These are phyloP conservation scores for Onthophagus taurus DNA, from an alignment of 1,140 invertebrate genomes.

Conservation along the genomic window DNA sequence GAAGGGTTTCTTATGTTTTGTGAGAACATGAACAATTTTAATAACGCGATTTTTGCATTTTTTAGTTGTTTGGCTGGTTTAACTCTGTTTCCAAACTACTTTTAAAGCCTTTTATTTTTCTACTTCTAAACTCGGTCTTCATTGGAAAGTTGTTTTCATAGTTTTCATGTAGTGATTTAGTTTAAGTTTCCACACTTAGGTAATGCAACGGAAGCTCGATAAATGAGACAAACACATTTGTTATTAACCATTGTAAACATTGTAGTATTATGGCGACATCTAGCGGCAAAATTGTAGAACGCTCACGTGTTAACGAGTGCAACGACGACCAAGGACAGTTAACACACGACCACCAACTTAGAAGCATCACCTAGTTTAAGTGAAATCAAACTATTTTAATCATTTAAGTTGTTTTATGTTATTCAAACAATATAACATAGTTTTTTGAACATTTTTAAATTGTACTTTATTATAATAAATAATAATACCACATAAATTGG, in stretches of 20 bases:
- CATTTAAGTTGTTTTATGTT: too few relatives aligned
- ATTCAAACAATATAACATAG: too few relatives aligned
- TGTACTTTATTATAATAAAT: too few relatives aligned
- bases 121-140: conserved; percentile 5
- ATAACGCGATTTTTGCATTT: conserved; percentile 6
- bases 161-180: background rate
- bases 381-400: too few relatives aligned
- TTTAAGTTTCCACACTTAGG: background rate
- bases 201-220: conserved; percentile 1
- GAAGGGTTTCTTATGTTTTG: conserved; percentile 13
- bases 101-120: conserved; percentile 30
- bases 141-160: background rate
- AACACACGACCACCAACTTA: too few relatives aligned
- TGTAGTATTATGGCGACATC: too few relatives aligned
- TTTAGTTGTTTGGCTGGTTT: conserved; percentile 11
- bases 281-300: too few relatives aligned
- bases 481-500: too few relatives aligned
- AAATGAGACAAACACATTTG: conserved; percentile 4
- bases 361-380: too few relatives aligned
- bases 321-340: too few relatives aligned
- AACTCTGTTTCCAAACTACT: conserved; percentile 2
- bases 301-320: too few relatives aligned
- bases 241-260: conserved; percentile 5
- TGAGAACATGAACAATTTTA: conserved; percentile 10
- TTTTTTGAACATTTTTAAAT: too few relatives aligned